Base-by-base conservation (phyloP, 2,797 vertebrate genomes). In the Tarsius wallacei region DNA sequence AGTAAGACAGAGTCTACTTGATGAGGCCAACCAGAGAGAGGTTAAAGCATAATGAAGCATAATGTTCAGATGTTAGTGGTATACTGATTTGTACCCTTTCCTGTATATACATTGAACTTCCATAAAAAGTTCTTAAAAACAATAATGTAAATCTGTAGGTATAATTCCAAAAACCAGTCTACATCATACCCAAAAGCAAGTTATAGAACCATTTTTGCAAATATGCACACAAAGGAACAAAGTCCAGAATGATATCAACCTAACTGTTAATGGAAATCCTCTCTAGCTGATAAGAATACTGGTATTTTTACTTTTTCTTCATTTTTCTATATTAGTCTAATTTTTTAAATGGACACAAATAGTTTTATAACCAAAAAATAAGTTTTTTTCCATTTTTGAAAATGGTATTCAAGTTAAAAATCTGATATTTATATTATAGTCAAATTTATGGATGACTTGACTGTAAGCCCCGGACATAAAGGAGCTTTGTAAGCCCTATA, bases 331-430 rank as follows among this genome's bases (percentile, higher is more conserved):
- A 74, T 7, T 7, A 61, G 36, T 57, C 57, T 93, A 16, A 36
- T 70, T 59, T 83, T 74, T 73, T 77, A 5, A 57, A 77, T 42
- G 66, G 13, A 80, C 16, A 94, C 24, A 96, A 68, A 87, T 88
- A 92, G 28, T 55, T 87, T 94, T 81, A 83, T 70, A 84, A 92
- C 64, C 51, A 92, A 57, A 97, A 95, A 92, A 51, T 47, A 94
- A 6, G 3, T 10, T 55, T 93, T 87, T 31, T 24, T 8, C 24
- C 59, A 84, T 78, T 96, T 70, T 88, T 42, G 55, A 84, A 96
- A 74, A 92, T 2, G 74, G 26, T 24, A 90, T 87, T 87, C 31
- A 57, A 91, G 53, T 94, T 95, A 57, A 93, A 97, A 97, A 87
- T 33, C 4, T 82, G 82, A 26, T 33, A 85, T 90, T 94, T 84